Conservation (phyloP, 2,797 vertebrate species). For the Arrhamphus sclerolepis region DNA sequence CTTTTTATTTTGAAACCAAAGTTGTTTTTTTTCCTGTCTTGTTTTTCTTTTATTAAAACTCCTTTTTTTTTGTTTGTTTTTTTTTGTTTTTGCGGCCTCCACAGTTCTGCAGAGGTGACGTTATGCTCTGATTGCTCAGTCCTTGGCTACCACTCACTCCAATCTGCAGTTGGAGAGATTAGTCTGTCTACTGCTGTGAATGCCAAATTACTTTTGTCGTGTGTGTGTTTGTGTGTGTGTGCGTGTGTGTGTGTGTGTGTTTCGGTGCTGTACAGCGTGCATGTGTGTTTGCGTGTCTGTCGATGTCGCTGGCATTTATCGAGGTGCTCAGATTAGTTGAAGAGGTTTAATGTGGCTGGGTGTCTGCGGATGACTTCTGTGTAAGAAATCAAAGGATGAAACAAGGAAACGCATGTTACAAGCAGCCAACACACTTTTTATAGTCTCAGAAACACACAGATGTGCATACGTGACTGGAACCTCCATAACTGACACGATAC, state of each 20-base stretch:
- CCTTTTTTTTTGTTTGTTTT: no score
- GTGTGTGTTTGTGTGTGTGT: no score
- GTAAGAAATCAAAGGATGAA: no score
- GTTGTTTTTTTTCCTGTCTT: neutral
- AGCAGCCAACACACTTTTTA: no score
- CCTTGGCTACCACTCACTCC: conserved; percentile 36
- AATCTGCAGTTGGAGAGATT: conserved; percentile 62
- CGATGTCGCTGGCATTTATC: conserved; percentile 48
- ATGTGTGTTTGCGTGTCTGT: conserved; percentile 11
- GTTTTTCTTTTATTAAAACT: conserved; percentile 6
- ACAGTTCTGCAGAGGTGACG: conserved; percentile 24
- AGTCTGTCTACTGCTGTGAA: conserved; percentile 52
- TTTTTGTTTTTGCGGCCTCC: neutral
- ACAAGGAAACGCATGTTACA: no score
- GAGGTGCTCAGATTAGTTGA: conserved; percentile 59
- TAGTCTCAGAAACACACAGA: no score
- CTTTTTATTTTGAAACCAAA: conserved; percentile 15
- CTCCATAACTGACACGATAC: no score
- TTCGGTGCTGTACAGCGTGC: neutral
- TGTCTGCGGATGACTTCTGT: conserved; percentile 26
- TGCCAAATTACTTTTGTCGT: conserved; percentile 53
- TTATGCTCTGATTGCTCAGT: conserved; percentile 45
- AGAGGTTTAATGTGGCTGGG: conserved; percentile 66
- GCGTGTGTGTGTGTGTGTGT: no score
- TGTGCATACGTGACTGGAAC: no score